A percentile compares a stretch with the other conserved stretches of the same genome.
phyloP scores from a whole-genome alignment of 2,113 vertebrate species.

The Hipposideros armiger region DNA sequence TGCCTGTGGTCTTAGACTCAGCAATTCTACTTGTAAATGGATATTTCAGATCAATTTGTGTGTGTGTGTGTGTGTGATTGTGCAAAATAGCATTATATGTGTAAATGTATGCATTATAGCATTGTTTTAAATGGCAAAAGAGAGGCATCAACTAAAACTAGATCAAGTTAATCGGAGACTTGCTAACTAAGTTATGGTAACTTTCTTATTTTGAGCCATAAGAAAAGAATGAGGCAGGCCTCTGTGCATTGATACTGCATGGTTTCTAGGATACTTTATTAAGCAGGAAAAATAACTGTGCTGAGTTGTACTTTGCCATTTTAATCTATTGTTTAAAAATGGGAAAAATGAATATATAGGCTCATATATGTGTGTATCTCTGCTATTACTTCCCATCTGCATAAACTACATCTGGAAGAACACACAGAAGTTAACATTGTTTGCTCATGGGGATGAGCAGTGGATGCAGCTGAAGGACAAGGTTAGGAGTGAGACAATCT shows the following conservation, averaged over 20 bases:
- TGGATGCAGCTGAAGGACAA: background rate
- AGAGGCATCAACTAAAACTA: background rate
- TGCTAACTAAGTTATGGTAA: background rate
- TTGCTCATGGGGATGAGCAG: background rate
- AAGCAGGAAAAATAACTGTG: background rate
- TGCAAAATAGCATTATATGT: background rate
- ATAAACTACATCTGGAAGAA: background rate
- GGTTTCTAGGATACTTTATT: background rate
- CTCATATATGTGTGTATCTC: background rate
- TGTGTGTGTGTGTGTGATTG: background rate
- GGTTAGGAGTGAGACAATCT: background rate
- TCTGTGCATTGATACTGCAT: background rate
- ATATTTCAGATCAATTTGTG: background rate
- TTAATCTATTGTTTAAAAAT: constrained; percentile 5
- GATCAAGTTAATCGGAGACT: background rate
- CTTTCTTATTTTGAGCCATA: background rate
- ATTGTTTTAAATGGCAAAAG: background rate
- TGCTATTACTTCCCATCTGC: background rate
- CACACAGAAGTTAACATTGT: background rate
- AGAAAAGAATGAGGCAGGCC: background rate
- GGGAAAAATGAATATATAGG: background rate
- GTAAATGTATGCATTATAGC: background rate
- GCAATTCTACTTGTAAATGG: background rate
- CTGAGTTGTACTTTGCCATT: background rate
- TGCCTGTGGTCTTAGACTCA: background rate